A percentile compares a stretch with the other conserved stretches of the same genome.
Evolutionary conservation across 2,888 invertebrate genomes (phyloP).

Genomic region (Leptopilina myrica): DNA sequence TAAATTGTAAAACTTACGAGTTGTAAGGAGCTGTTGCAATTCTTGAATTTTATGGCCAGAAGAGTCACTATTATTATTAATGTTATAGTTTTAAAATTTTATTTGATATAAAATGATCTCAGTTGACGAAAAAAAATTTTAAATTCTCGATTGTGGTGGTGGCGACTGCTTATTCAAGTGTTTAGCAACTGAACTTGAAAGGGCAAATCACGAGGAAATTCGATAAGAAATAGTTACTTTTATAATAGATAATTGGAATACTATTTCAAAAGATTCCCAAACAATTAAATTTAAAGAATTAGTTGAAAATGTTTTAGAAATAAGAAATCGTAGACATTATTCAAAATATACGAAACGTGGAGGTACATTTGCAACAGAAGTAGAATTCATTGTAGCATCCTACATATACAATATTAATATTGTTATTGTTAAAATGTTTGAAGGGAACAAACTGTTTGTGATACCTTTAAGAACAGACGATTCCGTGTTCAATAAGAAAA

Average conservation of each 20-base stretch:
- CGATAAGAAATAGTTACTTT: neutral
- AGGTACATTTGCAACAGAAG: neutral
- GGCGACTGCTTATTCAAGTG: neutral
- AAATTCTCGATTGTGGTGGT: neutral
- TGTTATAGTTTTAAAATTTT: too few species aligned
- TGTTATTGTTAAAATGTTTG: neutral
- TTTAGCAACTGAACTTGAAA: neutral
- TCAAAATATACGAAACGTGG: neutral
- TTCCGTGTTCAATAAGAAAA: neutral
- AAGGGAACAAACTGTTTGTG: neutral
- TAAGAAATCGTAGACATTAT: constrained; percentile 14
- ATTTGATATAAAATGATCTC: neutral
- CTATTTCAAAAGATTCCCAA: neutral
- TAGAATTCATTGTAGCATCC: neutral
- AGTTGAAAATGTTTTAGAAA: constrained; percentile 50
- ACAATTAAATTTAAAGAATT: neutral
- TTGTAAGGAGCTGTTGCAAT: too few species aligned
- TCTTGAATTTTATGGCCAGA: too few species aligned
- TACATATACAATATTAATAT: neutral
- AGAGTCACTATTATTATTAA: too few species aligned
- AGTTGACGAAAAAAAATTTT: neutral
- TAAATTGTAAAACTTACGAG: too few species aligned
- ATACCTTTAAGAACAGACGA: neutral
- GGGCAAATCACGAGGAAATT: neutral
- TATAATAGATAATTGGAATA: neutral